A percentile compares a stretch with the other conserved stretches of the same genome.
These are phyloP conservation scores for Drosophila prolongata DNA, from an alignment of 2,888 invertebrate species.

Conservation along the genomic window DNA sequence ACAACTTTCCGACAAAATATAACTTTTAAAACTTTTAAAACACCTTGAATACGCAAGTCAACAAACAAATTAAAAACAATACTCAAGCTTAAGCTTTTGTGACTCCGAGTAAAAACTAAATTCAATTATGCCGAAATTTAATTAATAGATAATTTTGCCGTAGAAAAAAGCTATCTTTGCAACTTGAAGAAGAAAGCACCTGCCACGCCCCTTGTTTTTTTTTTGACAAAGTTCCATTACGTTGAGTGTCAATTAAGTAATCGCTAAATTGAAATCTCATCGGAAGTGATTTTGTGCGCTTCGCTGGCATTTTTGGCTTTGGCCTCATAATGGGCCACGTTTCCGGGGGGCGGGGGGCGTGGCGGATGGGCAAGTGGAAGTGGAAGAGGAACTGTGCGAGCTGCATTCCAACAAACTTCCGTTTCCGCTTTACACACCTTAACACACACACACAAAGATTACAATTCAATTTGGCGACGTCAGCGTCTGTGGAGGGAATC, in stretches of 20 bases:
- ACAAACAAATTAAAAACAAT: conserved; percentile 5
- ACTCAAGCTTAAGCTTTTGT: too few species aligned
- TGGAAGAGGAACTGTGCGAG: conserved; percentile 41
- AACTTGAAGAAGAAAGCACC: conserved; percentile 28
- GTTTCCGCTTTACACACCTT: conserved; percentile 58
- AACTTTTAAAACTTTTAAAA: too few species aligned
- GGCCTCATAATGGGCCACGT: conserved; percentile 44
- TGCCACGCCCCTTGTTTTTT: conserved; percentile 17
- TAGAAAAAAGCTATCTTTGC: not conserved
- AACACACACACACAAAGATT: conserved; percentile 40
- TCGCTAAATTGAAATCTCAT: conserved; percentile 77
- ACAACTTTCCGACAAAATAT: too few species aligned
- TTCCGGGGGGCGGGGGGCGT: not conserved
- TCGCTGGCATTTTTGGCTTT: conserved; percentile 53
- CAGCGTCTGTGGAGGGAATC: conserved; percentile 35
- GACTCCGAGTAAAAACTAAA: conserved; percentile 1
- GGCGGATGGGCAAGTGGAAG: not conserved
- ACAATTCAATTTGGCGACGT: conserved; percentile 72
- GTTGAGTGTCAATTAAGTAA: conserved; percentile 78
- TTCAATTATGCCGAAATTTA: conserved; percentile 27
- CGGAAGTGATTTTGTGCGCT: conserved; percentile 69
- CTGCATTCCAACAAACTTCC: conserved; percentile 74
- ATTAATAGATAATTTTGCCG: conserved; percentile 22
- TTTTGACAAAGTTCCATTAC: conserved; percentile 63
- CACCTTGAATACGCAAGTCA: not conserved